A percentile compares a stretch with the other conserved stretches of the same genome.
Conservation (phyloP, 1,140 invertebrate genomes). For the Oncopeltus fasciatus region DNA sequence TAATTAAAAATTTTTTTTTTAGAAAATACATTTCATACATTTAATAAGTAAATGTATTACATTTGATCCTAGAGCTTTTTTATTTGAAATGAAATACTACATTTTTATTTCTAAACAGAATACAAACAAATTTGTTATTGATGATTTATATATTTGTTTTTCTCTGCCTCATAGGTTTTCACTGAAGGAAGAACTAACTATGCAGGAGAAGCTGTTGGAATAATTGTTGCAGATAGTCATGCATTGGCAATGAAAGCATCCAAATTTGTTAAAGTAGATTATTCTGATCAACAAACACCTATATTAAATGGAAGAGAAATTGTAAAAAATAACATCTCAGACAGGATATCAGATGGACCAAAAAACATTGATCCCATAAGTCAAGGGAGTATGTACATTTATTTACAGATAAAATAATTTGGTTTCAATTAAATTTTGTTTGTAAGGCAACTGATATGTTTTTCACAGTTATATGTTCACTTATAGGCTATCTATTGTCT, state of each 20-base stretch:
- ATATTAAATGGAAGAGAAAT: conserved; percentile 1
- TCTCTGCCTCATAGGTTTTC: conserved; percentile 34
- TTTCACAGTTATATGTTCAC: too few relatives aligned
- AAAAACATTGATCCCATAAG: conserved; percentile 4
- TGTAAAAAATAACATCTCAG: not conserved
- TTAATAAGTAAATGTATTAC: too few relatives aligned
- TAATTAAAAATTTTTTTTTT: too few relatives aligned
- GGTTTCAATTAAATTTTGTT: too few relatives aligned
- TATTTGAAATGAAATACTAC: too few relatives aligned
- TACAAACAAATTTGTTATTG: not conserved
- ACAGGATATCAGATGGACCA: conserved; percentile 10
- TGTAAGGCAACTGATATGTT: too few relatives aligned
- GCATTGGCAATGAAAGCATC: conserved; percentile 44
- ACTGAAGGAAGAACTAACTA: conserved; percentile 37
- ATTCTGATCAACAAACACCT: conserved; percentile 27
- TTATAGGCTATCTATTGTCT: too few relatives aligned
- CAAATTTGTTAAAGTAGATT: conserved; percentile 47
- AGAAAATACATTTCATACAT: too few relatives aligned
- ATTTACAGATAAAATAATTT: too few relatives aligned
- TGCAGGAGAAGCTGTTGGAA: conserved; percentile 54
- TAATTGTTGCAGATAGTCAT: conserved; percentile 48
- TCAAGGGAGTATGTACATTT: conserved; percentile 17
- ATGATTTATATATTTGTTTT: not conserved
- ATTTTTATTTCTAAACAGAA: too few relatives aligned
- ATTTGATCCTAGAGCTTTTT: too few relatives aligned